These are phyloP conservation scores for Echinops telfairi DNA, from an alignment of 2,113 vertebrate species.

Conservation along the genomic window DNA sequence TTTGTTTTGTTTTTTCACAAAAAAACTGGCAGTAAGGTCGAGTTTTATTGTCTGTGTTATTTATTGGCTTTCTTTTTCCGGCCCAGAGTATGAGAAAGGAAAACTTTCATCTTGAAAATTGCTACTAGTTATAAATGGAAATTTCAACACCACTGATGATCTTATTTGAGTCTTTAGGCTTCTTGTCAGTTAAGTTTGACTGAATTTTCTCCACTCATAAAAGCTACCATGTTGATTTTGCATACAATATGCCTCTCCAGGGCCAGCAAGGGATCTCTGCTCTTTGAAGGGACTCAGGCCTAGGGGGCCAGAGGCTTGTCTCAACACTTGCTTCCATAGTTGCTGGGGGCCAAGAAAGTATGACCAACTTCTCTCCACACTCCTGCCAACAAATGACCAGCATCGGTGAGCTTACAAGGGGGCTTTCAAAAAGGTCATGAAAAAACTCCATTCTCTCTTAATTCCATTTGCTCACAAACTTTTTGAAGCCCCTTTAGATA, in stretches of 20 bases:
- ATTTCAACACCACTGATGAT: background rate
- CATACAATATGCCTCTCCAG: background rate
- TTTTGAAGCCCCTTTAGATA: too few species aligned
- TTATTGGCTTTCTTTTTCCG: slow-evolving; percentile 6
- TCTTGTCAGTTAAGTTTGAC: background rate
- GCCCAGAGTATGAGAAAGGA: background rate
- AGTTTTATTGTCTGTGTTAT: background rate
- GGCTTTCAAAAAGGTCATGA: too few species aligned
- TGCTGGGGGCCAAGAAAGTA: background rate
- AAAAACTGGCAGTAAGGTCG: background rate
- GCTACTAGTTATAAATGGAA: background rate
- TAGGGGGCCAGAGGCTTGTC: background rate
- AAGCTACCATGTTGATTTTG: background rate
- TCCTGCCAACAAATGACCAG: background rate
- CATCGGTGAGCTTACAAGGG: background rate
- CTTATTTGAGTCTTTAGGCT: background rate
- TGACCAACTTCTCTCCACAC: background rate
- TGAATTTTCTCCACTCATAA: slow-evolving; percentile 14
- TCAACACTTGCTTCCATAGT: background rate
- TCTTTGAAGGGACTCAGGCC: background rate
- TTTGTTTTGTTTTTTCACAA: too few species aligned
- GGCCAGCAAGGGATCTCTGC: background rate
- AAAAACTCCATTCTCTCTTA: too few species aligned
- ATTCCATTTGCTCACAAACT: too few species aligned
- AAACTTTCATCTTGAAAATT: slow-evolving; percentile 29